Evolutionary conservation across 1,140 invertebrate genomes (phyloP).

Genomic region (Matsumurasca onukii): DNA sequence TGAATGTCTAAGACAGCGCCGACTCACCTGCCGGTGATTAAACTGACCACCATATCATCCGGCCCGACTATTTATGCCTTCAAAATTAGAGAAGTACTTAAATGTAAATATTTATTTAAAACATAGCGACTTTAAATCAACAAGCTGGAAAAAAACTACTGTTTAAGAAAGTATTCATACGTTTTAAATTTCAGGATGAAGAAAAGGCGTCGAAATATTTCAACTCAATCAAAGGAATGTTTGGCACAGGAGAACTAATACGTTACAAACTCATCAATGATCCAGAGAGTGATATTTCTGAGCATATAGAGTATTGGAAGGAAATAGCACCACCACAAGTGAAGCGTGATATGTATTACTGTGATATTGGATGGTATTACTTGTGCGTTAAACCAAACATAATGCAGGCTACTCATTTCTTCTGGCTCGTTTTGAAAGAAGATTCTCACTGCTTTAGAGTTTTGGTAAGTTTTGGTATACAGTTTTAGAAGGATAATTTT

Average conservation of each 20-base stretch:
- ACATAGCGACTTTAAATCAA: too few species aligned
- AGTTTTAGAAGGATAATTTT: too few species aligned
- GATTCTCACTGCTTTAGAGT: neutral
- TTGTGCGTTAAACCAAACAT: neutral
- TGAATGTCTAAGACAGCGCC: neutral
- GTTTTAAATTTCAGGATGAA: neutral
- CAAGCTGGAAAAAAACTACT: neutral
- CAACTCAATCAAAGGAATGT: neutral
- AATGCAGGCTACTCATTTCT: neutral
- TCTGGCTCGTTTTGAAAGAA: constrained; percentile 4
- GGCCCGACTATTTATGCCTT: too few species aligned
- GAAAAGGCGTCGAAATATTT: neutral
- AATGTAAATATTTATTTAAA: too few species aligned
- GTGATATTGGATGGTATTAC: constrained; percentile 1
- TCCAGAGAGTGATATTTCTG: neutral
- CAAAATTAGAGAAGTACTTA: too few species aligned
- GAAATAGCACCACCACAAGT: neutral
- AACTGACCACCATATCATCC: neutral
- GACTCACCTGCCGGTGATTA: neutral
- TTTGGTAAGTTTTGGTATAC: neutral
- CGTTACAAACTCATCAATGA: neutral
- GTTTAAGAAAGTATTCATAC: neutral
- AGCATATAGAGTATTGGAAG: neutral
- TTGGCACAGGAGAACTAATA: neutral
- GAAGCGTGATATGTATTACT: neutral